Conservation (phyloP, 2,888 invertebrate genomes). For the Cerastis leucographa region DNA sequence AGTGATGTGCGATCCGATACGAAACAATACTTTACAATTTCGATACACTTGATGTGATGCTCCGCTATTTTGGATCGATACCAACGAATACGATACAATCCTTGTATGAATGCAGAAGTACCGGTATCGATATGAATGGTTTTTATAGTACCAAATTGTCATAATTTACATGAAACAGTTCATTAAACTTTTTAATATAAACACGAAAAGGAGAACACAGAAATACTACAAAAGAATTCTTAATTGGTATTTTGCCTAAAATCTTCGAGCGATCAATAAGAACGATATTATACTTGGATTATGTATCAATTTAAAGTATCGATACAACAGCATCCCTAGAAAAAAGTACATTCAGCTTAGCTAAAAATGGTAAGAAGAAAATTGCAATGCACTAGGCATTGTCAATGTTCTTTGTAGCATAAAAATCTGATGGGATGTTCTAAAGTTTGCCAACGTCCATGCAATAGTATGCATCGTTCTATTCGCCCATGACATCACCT, state of each 20-base stretch:
- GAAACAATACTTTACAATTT: neutral
- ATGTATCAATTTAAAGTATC: neutral
- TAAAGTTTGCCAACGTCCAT: slow-evolving; percentile 34
- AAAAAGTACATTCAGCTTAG: slow-evolving; percentile 6
- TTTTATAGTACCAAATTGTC: neutral
- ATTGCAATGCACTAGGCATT: slow-evolving; percentile 39
- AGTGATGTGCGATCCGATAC: neutral
- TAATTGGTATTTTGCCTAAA: neutral
- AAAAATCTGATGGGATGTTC: slow-evolving; percentile 33
- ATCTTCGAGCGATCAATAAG: neutral
- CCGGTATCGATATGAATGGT: neutral
- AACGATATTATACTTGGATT: neutral
- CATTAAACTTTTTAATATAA: too few relatives aligned
- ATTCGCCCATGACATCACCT: slow-evolving; percentile 40
- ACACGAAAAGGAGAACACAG: neutral
- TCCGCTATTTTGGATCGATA: neutral
- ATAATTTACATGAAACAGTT: neutral
- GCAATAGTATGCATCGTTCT: slow-evolving; percentile 18
- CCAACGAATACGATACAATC: neutral
- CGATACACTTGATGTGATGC: neutral
- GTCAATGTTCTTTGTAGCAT: slow-evolving; percentile 37
- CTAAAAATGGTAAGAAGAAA: slow-evolving; percentile 14
- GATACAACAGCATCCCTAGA: neutral
- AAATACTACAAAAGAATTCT: neutral
- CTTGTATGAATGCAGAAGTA: neutral